Conservation (phyloP, 2,797 vertebrate species). For the Phoeniculus purpureus region DNA sequence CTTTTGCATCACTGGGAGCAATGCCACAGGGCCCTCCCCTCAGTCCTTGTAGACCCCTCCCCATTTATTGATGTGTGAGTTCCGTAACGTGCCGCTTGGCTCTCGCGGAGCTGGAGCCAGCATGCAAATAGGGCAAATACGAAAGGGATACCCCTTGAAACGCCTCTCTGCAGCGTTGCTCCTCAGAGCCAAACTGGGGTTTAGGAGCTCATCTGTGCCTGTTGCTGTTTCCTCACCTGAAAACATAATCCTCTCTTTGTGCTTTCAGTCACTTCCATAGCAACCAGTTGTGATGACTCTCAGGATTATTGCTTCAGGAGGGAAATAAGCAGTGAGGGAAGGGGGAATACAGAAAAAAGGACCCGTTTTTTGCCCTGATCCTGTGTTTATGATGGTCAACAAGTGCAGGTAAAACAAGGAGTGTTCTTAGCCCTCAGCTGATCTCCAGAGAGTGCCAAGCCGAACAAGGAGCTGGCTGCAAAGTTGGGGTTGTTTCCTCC, state of each 20-base stretch:
- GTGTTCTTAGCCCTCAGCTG: not conserved
- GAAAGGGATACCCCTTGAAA: not conserved
- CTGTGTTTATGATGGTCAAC: not conserved
- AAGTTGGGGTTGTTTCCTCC: slow-evolving; percentile 19
- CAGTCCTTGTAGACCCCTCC: not conserved
- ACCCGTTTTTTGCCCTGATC: not conserved
- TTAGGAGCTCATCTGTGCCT: not conserved
- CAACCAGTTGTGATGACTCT: slow-evolving; percentile 53
- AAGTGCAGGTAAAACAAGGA: not conserved
- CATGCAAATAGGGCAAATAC: not conserved
- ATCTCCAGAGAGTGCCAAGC: not conserved
- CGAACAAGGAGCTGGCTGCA: not conserved
- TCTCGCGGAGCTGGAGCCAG: not conserved
- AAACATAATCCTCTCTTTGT: slow-evolving; percentile 56
- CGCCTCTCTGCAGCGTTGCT: not conserved
- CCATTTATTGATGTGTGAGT: not conserved
- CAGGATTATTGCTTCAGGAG: slow-evolving; percentile 40
- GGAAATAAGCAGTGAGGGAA: slow-evolving; percentile 28
- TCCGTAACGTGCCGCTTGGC: not conserved
- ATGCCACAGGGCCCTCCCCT: not conserved
- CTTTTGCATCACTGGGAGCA: not conserved
- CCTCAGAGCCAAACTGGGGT: not conserved
- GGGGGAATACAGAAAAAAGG: not conserved
- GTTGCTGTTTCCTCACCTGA: slow-evolving; percentile 55
- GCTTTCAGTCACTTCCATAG: slow-evolving; percentile 57